Percentiles rank a stretch among this genome's conserved stretches.
Evolutionary conservation across 2,888 invertebrate species (phyloP).

Genomic region (Lapara coniferarum): DNA sequence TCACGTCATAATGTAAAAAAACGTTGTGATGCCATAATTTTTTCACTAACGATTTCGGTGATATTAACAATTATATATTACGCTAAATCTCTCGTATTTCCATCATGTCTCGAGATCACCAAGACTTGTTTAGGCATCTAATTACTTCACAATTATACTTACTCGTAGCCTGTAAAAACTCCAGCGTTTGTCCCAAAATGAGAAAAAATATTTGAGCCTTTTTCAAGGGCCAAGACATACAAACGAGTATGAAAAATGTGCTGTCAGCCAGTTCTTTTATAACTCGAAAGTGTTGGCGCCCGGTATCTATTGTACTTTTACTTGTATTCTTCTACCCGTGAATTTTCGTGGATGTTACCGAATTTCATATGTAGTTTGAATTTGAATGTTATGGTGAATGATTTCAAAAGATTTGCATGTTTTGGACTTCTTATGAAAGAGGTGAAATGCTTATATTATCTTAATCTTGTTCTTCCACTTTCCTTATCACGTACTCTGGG

Average conservation of each 20-base stretch:
- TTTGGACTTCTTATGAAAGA: too few relatives aligned
- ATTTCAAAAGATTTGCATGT: background rate
- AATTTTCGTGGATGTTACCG: conserved; percentile 9
- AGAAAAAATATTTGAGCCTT: conserved; percentile 7
- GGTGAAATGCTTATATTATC: background rate
- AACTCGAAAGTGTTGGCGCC: conserved; percentile 19
- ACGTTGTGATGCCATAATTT: background rate
- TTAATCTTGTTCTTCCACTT: too few relatives aligned
- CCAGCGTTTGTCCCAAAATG: conserved; percentile 4
- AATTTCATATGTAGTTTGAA: conserved; percentile 11
- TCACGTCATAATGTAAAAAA: too few relatives aligned
- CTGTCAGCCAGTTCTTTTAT: conserved; percentile 23
- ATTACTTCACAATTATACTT: background rate
- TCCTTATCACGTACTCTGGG: too few relatives aligned
- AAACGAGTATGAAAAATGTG: conserved; percentile 28
- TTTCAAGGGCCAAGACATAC: conserved; percentile 22
- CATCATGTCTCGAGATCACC: background rate
- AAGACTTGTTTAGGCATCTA: conserved; percentile 4
- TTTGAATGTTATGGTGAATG: background rate
- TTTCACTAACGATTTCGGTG: background rate
- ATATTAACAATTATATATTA: background rate
- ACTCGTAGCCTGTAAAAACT: background rate
- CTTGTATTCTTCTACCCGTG: conserved; percentile 1
- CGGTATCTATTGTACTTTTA: conserved; percentile 9
- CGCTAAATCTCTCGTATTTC: background rate